A percentile compares a stretch with the other conserved stretches of the same genome.
Evolutionary conservation across 2,797 vertebrate species (phyloP).

Genomic region (Oreonectes daqikongensis): DNA sequence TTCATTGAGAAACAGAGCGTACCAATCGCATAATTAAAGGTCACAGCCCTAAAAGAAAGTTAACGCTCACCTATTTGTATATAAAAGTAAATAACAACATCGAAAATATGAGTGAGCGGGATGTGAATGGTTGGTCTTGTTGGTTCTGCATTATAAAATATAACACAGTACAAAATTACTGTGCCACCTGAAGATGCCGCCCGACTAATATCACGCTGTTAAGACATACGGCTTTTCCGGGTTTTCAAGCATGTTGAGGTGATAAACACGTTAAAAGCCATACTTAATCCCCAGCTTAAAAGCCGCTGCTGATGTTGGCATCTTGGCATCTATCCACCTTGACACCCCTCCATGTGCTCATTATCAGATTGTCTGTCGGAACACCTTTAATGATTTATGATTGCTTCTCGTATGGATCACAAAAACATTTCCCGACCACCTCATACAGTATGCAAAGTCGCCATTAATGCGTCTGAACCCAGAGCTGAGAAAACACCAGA

Average conservation of each 20-base stretch:
- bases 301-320: not conserved
- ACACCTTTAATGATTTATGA: conserved; percentile 41
- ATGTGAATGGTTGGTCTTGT: too few species aligned
- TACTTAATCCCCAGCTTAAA: conserved; percentile 6
- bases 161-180: conserved; percentile 4
- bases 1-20: too few species aligned
- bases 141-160: not conserved
- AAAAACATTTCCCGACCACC: not conserved
- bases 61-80: not conserved
- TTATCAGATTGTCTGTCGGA: conserved; percentile 42
- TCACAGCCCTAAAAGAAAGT: too few species aligned
- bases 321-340: not conserved
- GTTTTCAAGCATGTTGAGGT: conserved; percentile 10
- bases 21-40: too few species aligned
- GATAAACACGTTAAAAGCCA: conserved; percentile 28
- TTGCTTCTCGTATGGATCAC: conserved; percentile 25
- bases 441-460: conserved; percentile 26
- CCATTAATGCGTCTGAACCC: conserved; percentile 24
- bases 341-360: conserved; percentile 20
- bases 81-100: conserved; percentile 8
- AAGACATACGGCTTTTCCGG: not conserved
- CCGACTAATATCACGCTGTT: conserved; percentile 1
- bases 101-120: too few species aligned
- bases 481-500: conserved; percentile 35
- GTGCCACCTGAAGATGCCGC: not conserved